Evolutionary conservation across 2,888 invertebrate species (phyloP).

Genomic region (Tipula vernalis): DNA sequence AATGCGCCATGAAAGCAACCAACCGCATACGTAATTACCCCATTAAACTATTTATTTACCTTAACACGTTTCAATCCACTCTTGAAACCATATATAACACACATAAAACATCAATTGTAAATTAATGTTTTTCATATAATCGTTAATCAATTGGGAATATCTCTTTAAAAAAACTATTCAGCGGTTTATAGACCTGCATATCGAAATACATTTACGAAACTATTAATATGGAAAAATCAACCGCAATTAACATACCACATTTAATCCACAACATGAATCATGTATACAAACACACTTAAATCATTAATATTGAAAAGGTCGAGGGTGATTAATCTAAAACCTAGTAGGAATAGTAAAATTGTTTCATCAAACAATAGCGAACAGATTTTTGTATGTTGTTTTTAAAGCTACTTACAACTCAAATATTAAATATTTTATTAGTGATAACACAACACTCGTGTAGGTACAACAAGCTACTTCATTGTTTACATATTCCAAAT

Average conservation of each 20-base stretch:
- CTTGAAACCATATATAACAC: not conserved
- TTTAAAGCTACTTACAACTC: not conserved
- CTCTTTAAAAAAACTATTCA: not conserved
- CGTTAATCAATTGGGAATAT: not conserved
- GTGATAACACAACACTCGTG: too few relatives aligned
- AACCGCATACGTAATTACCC: not conserved
- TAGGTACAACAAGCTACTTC: not conserved
- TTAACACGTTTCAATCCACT: not conserved
- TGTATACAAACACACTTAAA: not conserved
- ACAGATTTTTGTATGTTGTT: not conserved
- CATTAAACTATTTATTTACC: not conserved
- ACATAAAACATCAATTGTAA: not conserved
- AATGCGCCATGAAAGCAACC: not conserved
- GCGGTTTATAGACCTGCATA: too few relatives aligned
- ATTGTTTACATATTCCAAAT: not conserved
- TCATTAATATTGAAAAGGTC: not conserved
- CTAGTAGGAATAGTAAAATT: not conserved
- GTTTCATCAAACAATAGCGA: too few relatives aligned
- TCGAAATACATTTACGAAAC: not conserved
- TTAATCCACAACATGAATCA: not conserved
- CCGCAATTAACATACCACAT: not conserved
- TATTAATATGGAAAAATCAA: not conserved
- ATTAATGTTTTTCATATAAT: not conserved
- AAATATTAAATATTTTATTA: not conserved
- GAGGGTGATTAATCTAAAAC: not conserved